These are phyloP conservation scores for Beris chalybata DNA, from an alignment of 2,888 invertebrate species.

Conservation along the genomic window DNA sequence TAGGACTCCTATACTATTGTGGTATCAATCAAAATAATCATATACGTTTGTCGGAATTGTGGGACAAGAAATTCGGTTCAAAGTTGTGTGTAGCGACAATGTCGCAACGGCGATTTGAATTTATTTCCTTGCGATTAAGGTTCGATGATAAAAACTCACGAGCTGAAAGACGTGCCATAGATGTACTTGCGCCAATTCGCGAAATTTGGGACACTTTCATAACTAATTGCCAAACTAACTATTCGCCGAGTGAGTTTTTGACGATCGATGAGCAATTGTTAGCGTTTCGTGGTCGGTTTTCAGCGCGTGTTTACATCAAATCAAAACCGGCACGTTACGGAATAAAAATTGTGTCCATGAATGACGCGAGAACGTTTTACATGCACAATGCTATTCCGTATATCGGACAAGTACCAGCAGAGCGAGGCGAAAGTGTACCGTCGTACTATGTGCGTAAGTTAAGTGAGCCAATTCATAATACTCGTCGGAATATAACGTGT, in stretches of 20 bases:
- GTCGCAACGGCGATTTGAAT: conserved; percentile 2
- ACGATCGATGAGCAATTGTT: conserved; percentile 11
- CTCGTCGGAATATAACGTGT: neutral
- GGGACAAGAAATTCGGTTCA: neutral
- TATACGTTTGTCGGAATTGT: neutral
- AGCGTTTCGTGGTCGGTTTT: conserved; percentile 3
- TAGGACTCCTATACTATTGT: neutral
- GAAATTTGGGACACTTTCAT: conserved; percentile 17
- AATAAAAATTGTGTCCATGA: neutral
- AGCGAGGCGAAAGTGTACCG: too few species aligned
- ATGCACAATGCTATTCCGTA: too few species aligned
- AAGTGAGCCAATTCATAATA: conserved; percentile 5
- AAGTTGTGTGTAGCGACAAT: neutral
- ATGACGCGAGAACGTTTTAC: too few species aligned
- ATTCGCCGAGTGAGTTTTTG: conserved; percentile 4
- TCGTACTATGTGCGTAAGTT: neutral
- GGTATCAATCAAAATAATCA: neutral
- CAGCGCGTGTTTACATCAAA: conserved; percentile 7
- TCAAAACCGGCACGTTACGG: neutral
- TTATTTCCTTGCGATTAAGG: neutral
- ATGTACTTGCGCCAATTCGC: conserved; percentile 13
- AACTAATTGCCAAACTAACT: conserved; percentile 2
- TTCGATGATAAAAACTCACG: conserved; percentile 6
- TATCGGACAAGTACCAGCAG: too few species aligned
- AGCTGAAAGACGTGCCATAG: conserved; percentile 2